Evolutionary conservation across 2,797 vertebrate species (phyloP), one percentile per base, ranked within the genome.

Genomic region (Hyperoplus immaculatus): DNA sequence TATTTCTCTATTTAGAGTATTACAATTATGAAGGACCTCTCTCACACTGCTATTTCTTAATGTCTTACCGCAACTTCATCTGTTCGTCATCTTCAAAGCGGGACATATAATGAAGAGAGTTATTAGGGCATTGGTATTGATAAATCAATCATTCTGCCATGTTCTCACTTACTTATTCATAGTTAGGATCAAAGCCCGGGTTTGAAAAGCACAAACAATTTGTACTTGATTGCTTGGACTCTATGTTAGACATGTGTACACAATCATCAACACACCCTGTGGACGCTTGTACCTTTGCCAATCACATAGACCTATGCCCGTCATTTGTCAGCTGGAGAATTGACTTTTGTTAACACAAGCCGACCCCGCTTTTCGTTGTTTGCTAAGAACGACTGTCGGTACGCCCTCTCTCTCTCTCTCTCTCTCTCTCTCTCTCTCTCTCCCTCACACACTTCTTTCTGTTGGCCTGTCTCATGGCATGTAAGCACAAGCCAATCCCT

Each of bases 401-500:
- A 87, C 77, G 72, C 70, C 72, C 59, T 61, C 71, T 53, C 69
- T 58, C 42, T 29, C 29, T 29, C 29, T 29, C 29, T 29, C 29
- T 29, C 29, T 29, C 29, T 29, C 29, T 29, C 29, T 29, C 29
- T 29, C 29, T 29, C 29, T 29, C 29, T 29, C 29, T 29, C 29
- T 29, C 29, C 2, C 29, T 29, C 29, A 29, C 29, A 2, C 29
- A 29, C 29, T 62, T 61, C 72, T 76, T 72, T 76, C 81, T 88
- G 77, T 90, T 87, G 90, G 92, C 88, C 88, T 79, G 84, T 87
- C 87, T 90, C 84, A 58, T 72, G 72, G 80, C 80, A 88, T 84
- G 88, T 88, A 88, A 89, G 87, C 87, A 88, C 84, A 86, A 89
- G 93, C 93, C 93, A 93, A 90, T 94, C 91, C 90, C 89, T 79